A percentile compares a stretch with the other conserved stretches of the same genome.
These are phyloP conservation scores for Rhingia campestris DNA, from an alignment of 2,888 invertebrate species.

Conservation along the genomic window DNA sequence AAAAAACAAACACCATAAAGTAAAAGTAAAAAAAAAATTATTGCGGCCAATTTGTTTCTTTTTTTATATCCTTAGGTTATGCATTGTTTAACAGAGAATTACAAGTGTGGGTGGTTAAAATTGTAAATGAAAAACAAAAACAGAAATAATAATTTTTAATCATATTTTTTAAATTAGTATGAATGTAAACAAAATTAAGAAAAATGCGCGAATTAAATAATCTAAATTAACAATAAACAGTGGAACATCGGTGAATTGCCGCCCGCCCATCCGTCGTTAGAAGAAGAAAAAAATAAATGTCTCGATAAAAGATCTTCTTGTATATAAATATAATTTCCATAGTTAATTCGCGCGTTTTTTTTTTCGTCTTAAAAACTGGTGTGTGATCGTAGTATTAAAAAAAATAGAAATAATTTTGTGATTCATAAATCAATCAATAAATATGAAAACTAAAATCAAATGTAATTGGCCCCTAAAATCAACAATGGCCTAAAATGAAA, in stretches of 20 bases:
- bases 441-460: constrained; percentile 2
- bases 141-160: constrained; percentile 15
- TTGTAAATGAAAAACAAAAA: constrained; percentile 11
- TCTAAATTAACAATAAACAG: neutral
- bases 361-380: constrained; percentile 16
- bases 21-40: constrained; percentile 22
- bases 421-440: constrained; percentile 52
- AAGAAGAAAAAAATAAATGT: constrained; percentile 1
- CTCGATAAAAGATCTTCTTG: constrained; percentile 1
- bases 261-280: constrained; percentile 5
- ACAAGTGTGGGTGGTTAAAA: constrained; percentile 48
- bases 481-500: neutral
- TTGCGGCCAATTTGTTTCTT: constrained; percentile 63
- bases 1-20: constrained; percentile 3
- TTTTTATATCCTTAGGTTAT: constrained; percentile 11
- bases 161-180: constrained; percentile 57
- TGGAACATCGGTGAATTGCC: constrained; percentile 6
- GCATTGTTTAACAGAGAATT: constrained; percentile 42
- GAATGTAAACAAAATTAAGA: constrained; percentile 45
- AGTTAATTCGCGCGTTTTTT: constrained; percentile 37
- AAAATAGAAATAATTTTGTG: constrained; percentile 49
- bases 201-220: constrained; percentile 44
- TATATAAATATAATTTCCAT: neutral
- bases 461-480: neutral
- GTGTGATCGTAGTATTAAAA: constrained; percentile 55